phyloP scores from a whole-genome alignment of 2,888 invertebrate genomes.

The Hydropsyche betteni region DNA sequence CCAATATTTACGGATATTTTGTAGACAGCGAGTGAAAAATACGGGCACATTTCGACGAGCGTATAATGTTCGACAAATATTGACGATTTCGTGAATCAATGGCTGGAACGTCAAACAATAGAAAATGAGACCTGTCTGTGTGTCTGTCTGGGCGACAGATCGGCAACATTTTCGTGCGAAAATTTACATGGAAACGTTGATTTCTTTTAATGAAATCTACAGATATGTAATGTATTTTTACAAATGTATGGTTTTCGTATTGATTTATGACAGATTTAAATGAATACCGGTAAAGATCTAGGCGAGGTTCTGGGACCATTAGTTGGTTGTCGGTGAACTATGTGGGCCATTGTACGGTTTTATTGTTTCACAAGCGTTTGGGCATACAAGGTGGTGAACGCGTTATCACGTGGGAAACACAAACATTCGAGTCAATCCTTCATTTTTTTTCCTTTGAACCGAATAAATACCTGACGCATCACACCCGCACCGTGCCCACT shows the following conservation, averaged over 20 bases:
- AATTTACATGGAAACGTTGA: too few species aligned
- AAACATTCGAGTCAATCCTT: conserved; percentile 45
- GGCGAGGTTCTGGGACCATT: neutral
- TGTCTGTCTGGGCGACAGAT: conserved; percentile 32
- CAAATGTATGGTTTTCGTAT: too few species aligned
- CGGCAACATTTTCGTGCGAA: conserved; percentile 9
- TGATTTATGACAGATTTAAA: too few species aligned
- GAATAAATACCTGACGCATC: conserved; percentile 35
- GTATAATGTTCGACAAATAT: conserved; percentile 50
- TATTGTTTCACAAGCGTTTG: conserved; percentile 47
- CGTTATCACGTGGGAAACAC: conserved; percentile 52
- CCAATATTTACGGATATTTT: conserved; percentile 19
- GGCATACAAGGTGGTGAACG: conserved; percentile 39
- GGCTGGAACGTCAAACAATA: conserved; percentile 48
- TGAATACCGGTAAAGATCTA: neutral
- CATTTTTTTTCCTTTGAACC: conserved; percentile 9
- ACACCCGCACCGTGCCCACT: conserved; percentile 31
- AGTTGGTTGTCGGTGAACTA: conserved; percentile 12
- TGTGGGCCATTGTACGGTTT: conserved; percentile 35
- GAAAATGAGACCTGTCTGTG: conserved; percentile 44
- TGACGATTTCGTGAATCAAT: conserved; percentile 52
- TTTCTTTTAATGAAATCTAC: neutral
- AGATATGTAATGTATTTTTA: too few species aligned
- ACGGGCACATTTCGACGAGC: conserved; percentile 46
- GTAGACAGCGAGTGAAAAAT: conserved; percentile 29